Evolutionary conservation across 2,113 vertebrate genomes (phyloP), one percentile per base, ranked within the genome.

Genomic region (Limanda limanda): DNA sequence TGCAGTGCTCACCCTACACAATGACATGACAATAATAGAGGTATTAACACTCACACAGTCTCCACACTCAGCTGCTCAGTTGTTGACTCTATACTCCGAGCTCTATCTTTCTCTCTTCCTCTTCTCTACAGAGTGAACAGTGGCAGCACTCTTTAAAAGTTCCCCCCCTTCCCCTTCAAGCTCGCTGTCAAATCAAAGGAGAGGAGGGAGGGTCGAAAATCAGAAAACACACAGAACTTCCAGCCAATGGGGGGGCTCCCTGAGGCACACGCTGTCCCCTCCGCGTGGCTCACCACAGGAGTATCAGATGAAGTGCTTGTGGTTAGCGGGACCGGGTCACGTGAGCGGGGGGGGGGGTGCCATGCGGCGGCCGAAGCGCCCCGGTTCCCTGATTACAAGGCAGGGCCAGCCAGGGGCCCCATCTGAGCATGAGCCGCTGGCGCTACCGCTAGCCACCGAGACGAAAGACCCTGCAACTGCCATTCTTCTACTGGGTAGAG

Each of bases 291-390:
- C 90, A 90, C 84, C 92, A 84, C 92, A 86, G 75, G 75, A 92
- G 92, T 93, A 91, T 94, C 89, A 86, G 81, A 92, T 94, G 93
- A 94, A 95, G 94, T 93, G 92, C 92, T 92, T 93, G 94, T 92
- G 95, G 95, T 94, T 90, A 92, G 88, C 86, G 82, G 84, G 74
- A 70, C 79, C 51, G 58, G 76, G 87, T 92, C 93, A 94, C 86
- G 92, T 95, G 94, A 94, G 70, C 48, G 68, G 70, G 72, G 69
- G n/a, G n/a, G n/a, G n/a, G n/a, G n/a, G n/a, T n/a, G n/a, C 68
- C 82, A 82, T 82, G 86, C 17, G 77, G 88, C 62, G n/a, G 86
- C 82, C 84, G 62, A 70, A 90, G 89, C 65, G 76, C 89, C 86
- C 83, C 76, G 89, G 9, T 85, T 84, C 71, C 90, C 86, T 95